Base-by-base conservation (phyloP, 1,140 invertebrate genomes). In the Maconellicoccus hirsutus region DNA sequence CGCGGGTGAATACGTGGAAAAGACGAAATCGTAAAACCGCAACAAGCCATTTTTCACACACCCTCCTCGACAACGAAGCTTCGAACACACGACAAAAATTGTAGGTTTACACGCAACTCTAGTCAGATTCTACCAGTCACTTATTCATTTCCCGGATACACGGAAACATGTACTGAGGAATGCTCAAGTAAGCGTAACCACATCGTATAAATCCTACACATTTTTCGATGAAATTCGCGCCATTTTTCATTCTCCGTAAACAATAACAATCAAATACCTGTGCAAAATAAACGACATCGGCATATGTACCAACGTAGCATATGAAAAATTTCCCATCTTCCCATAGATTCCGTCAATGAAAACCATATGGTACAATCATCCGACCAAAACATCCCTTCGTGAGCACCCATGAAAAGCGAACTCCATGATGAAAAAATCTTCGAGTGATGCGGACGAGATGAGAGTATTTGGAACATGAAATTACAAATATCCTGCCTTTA, bases 401-500 rank as follows among this genome's bases (percentile, higher is more conserved):
- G 3, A 52, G n/a, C 42, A 52, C 3, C 42, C 42, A 19, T 19
- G 42, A 52, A 19, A 52, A 52, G 3, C 42, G n/a, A n/a, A n/a
- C n/a, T 14, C 10, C 6, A 19, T 8, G 4, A 19, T 52, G 42
- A 19, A 52, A 52, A 52, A 52, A 52, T 52, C 42, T 33, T 33
- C 29, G 29, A 33, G 29, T 33, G 29, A 33, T 3, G 42, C 4
- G n/a, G 6, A 14, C 16, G 42, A 52, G 42, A 52, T 19, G 12
- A 52, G n/a, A 33, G 29, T 33, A 33, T 12, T 12, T 52, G 12
- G 42, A 52, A 52, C 42, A 19, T 52, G n/a, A 52, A 52, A 52
- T 52, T 52, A 52, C 42, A 52, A 52, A 52, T 52, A 52, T 52
- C 42, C 42, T 52, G 42, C 42, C 42, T 52, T 52, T 52, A 52